A percentile compares a stretch with the other conserved stretches of the same genome.
These are phyloP conservation scores for Ephydatia muelleri DNA, from an alignment of 37 sponge, comb jelly and placozoan genomes.

Conservation along the genomic window DNA sequence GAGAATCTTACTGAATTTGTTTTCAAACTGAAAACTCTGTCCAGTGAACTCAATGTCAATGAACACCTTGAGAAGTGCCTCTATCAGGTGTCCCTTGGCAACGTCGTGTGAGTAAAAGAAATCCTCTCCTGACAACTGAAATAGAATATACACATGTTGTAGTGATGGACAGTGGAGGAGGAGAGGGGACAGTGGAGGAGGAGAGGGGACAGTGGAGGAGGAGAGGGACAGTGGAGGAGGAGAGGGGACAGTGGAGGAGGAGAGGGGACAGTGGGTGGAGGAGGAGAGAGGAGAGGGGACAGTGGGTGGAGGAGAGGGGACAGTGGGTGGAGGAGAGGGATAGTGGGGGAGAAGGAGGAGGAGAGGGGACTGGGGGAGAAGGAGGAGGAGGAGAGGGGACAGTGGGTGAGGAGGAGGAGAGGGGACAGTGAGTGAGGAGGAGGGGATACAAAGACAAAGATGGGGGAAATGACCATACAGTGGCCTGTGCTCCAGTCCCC, in stretches of 20 bases:
- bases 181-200: background rate
- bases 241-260: background rate
- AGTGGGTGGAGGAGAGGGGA: background rate
- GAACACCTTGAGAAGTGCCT: constrained; percentile 70
- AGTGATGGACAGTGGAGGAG: background rate
- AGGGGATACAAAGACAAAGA: no score
- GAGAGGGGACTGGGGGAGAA: background rate
- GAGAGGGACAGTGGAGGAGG: background rate
- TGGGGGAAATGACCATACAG: background rate
- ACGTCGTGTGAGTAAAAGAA: constrained; percentile 42
- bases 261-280: background rate
- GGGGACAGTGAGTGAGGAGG: background rate
- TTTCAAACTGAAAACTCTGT: constrained; percentile 86
- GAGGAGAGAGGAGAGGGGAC: background rate
- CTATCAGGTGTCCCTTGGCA: constrained; percentile 46
- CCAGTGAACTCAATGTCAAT: constrained; percentile 91
- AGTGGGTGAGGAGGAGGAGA: background rate
- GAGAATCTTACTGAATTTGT: constrained; percentile 75
- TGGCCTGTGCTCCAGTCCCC: background rate
- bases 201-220: background rate
- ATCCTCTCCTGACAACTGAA: constrained; percentile 18
- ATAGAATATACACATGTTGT: background rate
- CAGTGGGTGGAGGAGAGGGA: background rate
- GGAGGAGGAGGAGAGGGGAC: background rate
- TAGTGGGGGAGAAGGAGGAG: background rate